phyloP scores from a whole-genome alignment of 2,888 invertebrate species.

The Cordylochernes scorpioides region DNA sequence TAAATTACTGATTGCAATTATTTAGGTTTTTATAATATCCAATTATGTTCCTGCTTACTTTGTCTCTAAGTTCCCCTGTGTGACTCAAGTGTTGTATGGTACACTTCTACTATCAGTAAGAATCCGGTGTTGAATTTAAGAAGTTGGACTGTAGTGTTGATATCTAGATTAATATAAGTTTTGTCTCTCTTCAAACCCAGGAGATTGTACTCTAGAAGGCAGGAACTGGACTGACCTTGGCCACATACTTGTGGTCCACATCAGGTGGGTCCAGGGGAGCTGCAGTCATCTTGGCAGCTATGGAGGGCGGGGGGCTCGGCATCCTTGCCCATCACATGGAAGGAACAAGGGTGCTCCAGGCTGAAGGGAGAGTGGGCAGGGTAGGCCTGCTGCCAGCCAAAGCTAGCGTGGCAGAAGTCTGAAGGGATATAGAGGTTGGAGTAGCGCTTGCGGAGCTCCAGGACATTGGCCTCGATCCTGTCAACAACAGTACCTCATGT shows the following conservation, averaged over 20 bases:
- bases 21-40: too few species aligned
- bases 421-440: slow-evolving; percentile 75
- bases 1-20: too few species aligned
- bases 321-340: slow-evolving; percentile 63
- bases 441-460: slow-evolving; percentile 56
- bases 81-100: too few species aligned
- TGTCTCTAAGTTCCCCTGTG: too few species aligned
- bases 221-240: slow-evolving; percentile 38
- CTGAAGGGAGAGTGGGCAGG: slow-evolving; percentile 58
- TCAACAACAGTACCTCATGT: slow-evolving; percentile 6
- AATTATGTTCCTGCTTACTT: too few species aligned
- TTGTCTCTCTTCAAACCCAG: neutral
- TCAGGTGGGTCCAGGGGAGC: slow-evolving; percentile 55
- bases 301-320: slow-evolving; percentile 30
- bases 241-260: slow-evolving; percentile 68
- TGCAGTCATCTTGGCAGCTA: slow-evolving; percentile 32
- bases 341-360: slow-evolving; percentile 51
- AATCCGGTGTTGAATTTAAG: too few species aligned
- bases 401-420: slow-evolving; percentile 63
- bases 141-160: neutral
- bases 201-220: neutral
- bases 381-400: slow-evolving; percentile 70
- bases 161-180: too few species aligned
- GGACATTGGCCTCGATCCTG: slow-evolving; percentile 51
- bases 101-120: too few species aligned